Evolutionary conservation across 1,140 invertebrate species (phyloP).

Genomic region (Cyrtorhinus lividipennis): DNA sequence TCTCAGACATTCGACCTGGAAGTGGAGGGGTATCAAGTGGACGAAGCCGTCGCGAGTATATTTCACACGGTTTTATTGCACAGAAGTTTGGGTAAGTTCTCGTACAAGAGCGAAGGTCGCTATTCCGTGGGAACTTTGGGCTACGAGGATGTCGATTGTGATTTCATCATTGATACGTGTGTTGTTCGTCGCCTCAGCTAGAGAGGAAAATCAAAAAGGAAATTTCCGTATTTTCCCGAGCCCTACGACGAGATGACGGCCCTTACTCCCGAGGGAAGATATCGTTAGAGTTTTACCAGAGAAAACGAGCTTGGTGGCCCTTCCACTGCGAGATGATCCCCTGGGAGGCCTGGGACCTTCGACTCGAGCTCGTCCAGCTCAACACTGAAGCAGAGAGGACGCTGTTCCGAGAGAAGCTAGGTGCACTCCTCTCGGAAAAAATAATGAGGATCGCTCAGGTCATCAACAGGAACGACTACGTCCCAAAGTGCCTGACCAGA

Average conservation of each 20-base stretch:
- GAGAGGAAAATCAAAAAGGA: conserved; percentile 7
- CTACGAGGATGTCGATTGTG: conserved; percentile 92
- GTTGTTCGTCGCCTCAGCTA: conserved; percentile 18
- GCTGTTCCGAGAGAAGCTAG: conserved; percentile 9
- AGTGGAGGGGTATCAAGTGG: conserved; percentile 85
- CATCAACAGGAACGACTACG: not conserved
- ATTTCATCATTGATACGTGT: conserved; percentile 92
- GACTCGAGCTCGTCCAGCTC: conserved; percentile 11
- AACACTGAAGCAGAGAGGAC: conserved; percentile 6
- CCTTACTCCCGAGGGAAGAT: conserved; percentile 7
- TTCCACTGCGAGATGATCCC: conserved; percentile 10
- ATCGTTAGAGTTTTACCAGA: conserved; percentile 17
- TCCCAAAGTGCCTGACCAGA: conserved; percentile 13
- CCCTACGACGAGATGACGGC: conserved; percentile 9
- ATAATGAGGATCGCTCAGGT: conserved; percentile 8
- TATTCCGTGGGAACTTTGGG: conserved; percentile 94
- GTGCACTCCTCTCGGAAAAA: conserved; percentile 17
- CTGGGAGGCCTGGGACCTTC: conserved; percentile 17
- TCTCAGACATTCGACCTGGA: conserved; percentile 18
- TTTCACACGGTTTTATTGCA: conserved; percentile 93
- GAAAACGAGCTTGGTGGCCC: conserved; percentile 2
- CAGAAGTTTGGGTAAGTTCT: conserved; percentile 86
- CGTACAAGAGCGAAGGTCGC: conserved; percentile 81
- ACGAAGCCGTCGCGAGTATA: conserved; percentile 84
- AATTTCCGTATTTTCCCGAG: conserved; percentile 14